These are phyloP conservation scores for Enteromius viviparus DNA, from an alignment of 2,797 vertebrate species.

Conservation along the genomic window DNA sequence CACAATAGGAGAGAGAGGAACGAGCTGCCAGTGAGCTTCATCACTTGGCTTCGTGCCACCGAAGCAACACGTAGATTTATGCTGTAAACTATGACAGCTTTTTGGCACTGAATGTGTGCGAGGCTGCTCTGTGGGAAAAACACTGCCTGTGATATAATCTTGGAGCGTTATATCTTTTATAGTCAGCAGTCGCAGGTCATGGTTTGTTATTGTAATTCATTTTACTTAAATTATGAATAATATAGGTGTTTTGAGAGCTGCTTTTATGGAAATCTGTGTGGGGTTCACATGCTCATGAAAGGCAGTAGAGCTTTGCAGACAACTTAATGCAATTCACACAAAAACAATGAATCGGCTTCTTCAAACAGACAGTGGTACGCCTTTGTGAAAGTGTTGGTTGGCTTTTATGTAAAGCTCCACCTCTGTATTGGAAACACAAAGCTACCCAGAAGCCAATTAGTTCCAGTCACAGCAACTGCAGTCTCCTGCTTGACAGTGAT, in stretches of 20 bases:
- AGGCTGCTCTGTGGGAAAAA: neutral
- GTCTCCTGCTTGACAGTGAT: slow-evolving; percentile 39
- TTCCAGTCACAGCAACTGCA: slow-evolving; percentile 46
- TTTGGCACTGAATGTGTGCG: neutral
- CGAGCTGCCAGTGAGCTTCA: slow-evolving; percentile 28
- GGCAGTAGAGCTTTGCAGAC: neutral
- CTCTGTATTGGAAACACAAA: slow-evolving; percentile 49
- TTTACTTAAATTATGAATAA: neutral
- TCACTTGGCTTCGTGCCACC: slow-evolving; percentile 13
- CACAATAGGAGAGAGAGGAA: slow-evolving; percentile 42
- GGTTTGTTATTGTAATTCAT: neutral
- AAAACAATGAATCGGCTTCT: slow-evolving; percentile 31
- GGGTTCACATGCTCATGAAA: neutral
- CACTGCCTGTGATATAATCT: neutral
- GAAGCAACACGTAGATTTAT: slow-evolving; percentile 28
- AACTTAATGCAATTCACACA: slow-evolving; percentile 14
- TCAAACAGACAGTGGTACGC: slow-evolving; percentile 22
- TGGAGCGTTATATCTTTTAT: neutral
- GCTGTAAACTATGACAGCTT: slow-evolving; percentile 22
- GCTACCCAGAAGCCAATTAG: slow-evolving; percentile 48
- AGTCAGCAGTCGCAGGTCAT: neutral
- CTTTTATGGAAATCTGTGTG: neutral
- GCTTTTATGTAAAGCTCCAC: slow-evolving; percentile 39
- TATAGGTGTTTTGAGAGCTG: neutral
- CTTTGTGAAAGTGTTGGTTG: slow-evolving; percentile 27